Conservation (phyloP, 2,797 vertebrate species). For the Rhynchotus rufescens region DNA sequence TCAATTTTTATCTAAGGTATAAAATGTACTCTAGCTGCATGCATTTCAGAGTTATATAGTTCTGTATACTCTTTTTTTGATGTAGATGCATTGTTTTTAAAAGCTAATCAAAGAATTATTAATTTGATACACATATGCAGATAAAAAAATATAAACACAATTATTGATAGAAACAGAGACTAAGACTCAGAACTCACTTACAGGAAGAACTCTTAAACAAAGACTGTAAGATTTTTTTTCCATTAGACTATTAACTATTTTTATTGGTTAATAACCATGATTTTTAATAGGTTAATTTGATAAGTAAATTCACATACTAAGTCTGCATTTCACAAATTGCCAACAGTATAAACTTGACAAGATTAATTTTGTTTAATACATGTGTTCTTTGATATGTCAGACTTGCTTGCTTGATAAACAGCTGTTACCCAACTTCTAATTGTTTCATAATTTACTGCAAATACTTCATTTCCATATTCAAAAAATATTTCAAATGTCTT, state of each 20-base stretch:
- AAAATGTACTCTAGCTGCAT: not conserved
- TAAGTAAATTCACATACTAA: not conserved
- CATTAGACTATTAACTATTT: not conserved
- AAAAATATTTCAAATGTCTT: not conserved
- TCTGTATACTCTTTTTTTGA: not conserved
- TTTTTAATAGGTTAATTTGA: not conserved
- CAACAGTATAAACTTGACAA: not conserved
- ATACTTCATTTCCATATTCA: not conserved
- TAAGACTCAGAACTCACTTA: not conserved
- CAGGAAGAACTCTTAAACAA: not conserved
- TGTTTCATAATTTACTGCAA: not conserved
- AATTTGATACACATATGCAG: not conserved
- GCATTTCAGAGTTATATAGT: not conserved
- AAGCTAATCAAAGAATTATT: not conserved
- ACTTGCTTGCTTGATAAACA: not conserved
- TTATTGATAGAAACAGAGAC: not conserved
- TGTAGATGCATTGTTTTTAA: not conserved
- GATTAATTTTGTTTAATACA: not conserved
- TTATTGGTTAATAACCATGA: not conserved
- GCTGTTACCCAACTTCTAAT: not conserved
- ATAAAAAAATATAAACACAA: not conserved
- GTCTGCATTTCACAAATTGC: not conserved
- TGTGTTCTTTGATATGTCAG: not conserved
- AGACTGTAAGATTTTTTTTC: not conserved
- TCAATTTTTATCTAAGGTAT: not conserved